A percentile compares a stretch with the other conserved stretches of the same genome.
phyloP scores from a whole-genome alignment of 2,888 invertebrate species.

The Exephanes ischioxanthus region DNA sequence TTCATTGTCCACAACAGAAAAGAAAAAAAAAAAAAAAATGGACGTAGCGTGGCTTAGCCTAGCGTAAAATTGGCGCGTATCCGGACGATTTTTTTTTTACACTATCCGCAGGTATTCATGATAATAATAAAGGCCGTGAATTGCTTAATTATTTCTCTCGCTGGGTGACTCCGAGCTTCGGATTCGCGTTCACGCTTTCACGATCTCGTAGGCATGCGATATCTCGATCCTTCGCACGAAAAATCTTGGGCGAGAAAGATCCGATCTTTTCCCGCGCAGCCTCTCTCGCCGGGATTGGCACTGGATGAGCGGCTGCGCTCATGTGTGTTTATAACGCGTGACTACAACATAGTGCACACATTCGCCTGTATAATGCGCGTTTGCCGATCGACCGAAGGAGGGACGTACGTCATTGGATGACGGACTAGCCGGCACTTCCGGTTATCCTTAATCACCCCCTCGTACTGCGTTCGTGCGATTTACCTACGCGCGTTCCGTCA shows the following conservation, averaged over 20 bases:
- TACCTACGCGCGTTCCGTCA: conserved; percentile 39
- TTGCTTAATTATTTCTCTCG: conserved; percentile 30
- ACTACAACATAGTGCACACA: not conserved
- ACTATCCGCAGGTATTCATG: not conserved
- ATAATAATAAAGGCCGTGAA: conserved; percentile 23
- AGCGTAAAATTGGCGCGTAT: conserved; percentile 11
- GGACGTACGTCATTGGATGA: conserved; percentile 70
- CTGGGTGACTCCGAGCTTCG: conserved; percentile 36
- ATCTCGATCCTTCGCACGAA: conserved; percentile 17
- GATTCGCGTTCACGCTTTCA: conserved; percentile 63
- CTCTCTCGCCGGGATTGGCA: conserved; percentile 53
- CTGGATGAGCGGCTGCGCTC: conserved; percentile 25
- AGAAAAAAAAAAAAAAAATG: not conserved
- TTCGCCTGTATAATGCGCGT: conserved; percentile 47
- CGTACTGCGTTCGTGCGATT: not conserved
- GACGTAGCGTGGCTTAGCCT: not conserved
- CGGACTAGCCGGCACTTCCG: conserved; percentile 66
- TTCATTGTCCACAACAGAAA: not conserved
- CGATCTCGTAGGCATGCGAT: conserved; percentile 51
- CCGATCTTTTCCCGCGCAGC: conserved; percentile 15
- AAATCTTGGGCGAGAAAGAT: conserved; percentile 44
- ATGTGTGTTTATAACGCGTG: conserved; percentile 15
- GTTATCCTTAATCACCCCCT: conserved; percentile 23
- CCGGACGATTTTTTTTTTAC: conserved; percentile 13
- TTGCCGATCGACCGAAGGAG: conserved; percentile 50